Base-by-base conservation (phyloP, 2,113 vertebrate species). In the Chlamydotis undulata region DNA sequence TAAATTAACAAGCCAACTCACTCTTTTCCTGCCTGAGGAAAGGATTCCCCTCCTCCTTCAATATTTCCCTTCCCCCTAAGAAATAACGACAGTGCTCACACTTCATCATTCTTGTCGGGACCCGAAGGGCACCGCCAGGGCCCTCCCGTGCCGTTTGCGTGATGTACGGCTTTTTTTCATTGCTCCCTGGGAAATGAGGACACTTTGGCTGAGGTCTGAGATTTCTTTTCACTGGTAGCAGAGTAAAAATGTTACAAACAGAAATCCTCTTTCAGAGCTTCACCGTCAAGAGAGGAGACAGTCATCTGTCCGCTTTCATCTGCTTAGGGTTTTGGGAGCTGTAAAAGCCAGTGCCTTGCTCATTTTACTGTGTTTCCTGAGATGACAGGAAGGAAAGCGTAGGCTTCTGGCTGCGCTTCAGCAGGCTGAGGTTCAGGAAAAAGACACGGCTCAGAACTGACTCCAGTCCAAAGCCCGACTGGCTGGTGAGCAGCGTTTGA, bases 341-440 rank as follows among this genome's bases (percentile, higher is more conserved):
- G 50, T 23, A 21, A 84, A 84, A 91, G 31, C 19, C 89, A 74
- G 67, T 0, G 1, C 21, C 45, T 82, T 89, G 45, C 77, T 76
- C 11, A 0, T 94, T 95, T 95, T 80, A 12, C 24, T 90, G 29
- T 47, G 63, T 87, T 93, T 95, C 73, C 88, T 64, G 83, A 96
- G 96, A 87, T 86, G 93, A 35, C 13, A 29, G 89, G 86, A 96
- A 89, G 76, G 68, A 76, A 65, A 88, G 61, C 1, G 7, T 69
- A 67, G 91, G 93, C 75, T 64, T 69, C 77, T 96, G 96, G 89
- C 91, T 82, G 55, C 1, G 2, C 86, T 91, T 93, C 95, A 92
- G 77, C 65, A 57, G 37, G 59, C 69, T 83, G 95, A 91, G 91
- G 61, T 76, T 94, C 83, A 70, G 93, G 95, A 87, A 94, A 93